Base-by-base conservation (phyloP, 2,888 invertebrate species). In the Platycheirus albimanus region DNA sequence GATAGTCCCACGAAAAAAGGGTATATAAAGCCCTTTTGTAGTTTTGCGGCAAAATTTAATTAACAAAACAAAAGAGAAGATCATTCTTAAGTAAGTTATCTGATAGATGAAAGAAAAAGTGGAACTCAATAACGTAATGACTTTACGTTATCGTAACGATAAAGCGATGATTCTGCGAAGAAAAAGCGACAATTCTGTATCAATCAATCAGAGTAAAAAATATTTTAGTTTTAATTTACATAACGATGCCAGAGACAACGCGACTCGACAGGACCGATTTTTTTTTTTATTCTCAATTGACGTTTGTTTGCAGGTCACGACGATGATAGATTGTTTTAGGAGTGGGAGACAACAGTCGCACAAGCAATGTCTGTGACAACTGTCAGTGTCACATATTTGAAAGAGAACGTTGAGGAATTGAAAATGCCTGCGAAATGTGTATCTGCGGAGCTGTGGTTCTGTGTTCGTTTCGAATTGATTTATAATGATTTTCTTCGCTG, bases 261-360 rank as follows among this genome's bases (percentile, higher is more conserved):
- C n/a, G 56, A 58, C 64, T 63, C 24, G 47, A 58, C 49, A 64
- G 13, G 41, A 41, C 47, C 64, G 19, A 33, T 41, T 33, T 24
- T 17, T 47, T 49, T 33, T 38, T 20, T 24, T 51, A 10, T 19
- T 17, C 11, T 54, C 20, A 67, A 69, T 69, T 70, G 70, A 47
- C 38, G 70, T 76, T 77, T 67, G 83, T 56, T 83, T 77, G 72
- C 83, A 67, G 67, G 45, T 83, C 83, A 83, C 83, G 83, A 49
- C 56, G 67, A 69, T 71, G 63, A 63, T 71, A 49, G 63, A 67
- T 83, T 33, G 77, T 28, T 45, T 45, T 30, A 72, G 77, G 69
- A 77, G 71, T 61, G 67, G 71, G 47, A 63, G 72, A 72, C 61
- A 67, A 76, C 56, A 58, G 24, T 43, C 64, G 64, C n/a, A n/a